Conservation (phyloP, 1,140 invertebrate species). For the Trachelipus rathkii region DNA sequence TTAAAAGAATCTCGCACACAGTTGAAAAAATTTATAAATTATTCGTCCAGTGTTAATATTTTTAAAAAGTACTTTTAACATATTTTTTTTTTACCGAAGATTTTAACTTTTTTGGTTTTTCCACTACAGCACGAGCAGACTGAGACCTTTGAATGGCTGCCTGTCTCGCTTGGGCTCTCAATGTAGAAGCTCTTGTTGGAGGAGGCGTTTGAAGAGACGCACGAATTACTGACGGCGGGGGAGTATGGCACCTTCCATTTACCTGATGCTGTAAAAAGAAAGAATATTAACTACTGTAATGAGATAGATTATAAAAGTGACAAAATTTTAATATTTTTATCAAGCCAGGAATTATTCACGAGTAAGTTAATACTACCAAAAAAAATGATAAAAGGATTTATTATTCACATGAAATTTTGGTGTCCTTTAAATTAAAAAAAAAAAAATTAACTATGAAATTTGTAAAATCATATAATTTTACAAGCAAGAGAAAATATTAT, state of each 20-base stretch:
- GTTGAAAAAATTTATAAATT: not conserved
- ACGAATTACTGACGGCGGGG: slow-evolving; percentile 24
- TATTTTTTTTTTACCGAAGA: not conserved
- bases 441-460: too few species aligned
- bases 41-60: not conserved
- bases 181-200: slow-evolving; percentile 39
- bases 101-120: slow-evolving; percentile 24
- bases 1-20: not conserved
- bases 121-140: slow-evolving; percentile 36
- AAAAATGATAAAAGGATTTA: too few species aligned
- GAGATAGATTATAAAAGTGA: too few species aligned
- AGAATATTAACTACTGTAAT: too few species aligned
- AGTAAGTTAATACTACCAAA: too few species aligned
- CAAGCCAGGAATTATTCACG: too few species aligned
- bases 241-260: slow-evolving; percentile 29
- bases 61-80: not conserved
- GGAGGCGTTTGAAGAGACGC: slow-evolving; percentile 34
- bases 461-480: too few species aligned
- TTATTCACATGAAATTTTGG: too few species aligned
- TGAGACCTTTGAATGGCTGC: slow-evolving; percentile 38
- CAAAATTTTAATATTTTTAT: too few species aligned
- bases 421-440: too few species aligned
- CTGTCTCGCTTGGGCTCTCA: slow-evolving; percentile 36
- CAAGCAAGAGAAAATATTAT: too few species aligned
- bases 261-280: slow-evolving; percentile 24